phyloP scores from a whole-genome alignment of 2,888 invertebrate species.

The Leptinotarsa tumamoca region DNA sequence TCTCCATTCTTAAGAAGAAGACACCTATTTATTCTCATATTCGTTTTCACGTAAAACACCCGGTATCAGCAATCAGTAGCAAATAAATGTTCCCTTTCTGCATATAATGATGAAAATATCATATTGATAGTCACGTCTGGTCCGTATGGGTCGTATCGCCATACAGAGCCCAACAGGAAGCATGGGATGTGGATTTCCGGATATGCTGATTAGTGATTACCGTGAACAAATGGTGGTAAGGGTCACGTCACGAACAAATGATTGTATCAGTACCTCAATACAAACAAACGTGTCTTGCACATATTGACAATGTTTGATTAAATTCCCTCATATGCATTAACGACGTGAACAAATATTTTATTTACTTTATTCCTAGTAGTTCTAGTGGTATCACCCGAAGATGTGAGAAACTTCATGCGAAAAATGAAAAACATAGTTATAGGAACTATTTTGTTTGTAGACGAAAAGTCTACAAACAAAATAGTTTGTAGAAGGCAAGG shows the following conservation, averaged over 20 bases:
- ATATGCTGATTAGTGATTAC: slow-evolving; percentile 9
- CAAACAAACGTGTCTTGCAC: neutral
- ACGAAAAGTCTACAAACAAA: too few species aligned
- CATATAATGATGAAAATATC: neutral
- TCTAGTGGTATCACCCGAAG: too few species aligned
- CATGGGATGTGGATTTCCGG: slow-evolving; percentile 19
- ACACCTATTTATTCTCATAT: neutral
- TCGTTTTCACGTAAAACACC: neutral
- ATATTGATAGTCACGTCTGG: neutral
- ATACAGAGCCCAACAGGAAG: slow-evolving; percentile 1
- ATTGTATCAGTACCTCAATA: neutral
- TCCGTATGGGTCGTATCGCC: neutral
- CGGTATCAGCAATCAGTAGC: neutral
- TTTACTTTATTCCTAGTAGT: too few species aligned
- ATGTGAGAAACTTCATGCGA: too few species aligned
- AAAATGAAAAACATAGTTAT: too few species aligned
- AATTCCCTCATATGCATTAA: neutral
- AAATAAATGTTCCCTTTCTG: neutral
- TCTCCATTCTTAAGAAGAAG: too few species aligned
- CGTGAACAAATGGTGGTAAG: slow-evolving; percentile 9
- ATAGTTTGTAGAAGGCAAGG: too few species aligned
- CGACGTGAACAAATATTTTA: neutral
- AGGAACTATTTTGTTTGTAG: too few species aligned
- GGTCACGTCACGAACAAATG: neutral
- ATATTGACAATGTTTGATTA: neutral